phyloP scores from a whole-genome alignment of 1,140 invertebrate genomes.

The Homarus americanus region DNA sequence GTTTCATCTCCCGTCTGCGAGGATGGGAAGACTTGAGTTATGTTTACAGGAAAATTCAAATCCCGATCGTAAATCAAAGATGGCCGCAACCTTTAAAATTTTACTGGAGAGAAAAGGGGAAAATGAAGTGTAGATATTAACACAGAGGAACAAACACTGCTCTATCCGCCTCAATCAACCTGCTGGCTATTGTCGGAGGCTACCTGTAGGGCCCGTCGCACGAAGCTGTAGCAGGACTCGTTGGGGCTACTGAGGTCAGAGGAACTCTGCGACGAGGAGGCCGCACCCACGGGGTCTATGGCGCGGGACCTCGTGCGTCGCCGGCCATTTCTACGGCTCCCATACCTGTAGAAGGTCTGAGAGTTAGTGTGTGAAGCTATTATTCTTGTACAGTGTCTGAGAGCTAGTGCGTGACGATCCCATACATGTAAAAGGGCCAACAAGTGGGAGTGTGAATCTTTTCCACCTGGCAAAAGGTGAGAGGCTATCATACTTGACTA shows the following conservation, averaged over 20 bases:
- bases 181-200: constrained; percentile 70
- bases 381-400: neutral
- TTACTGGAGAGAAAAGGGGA: constrained; percentile 10
- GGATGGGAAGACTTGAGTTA: neutral
- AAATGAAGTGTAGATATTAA: neutral
- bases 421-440: neutral
- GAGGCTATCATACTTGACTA: too few relatives aligned
- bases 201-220: constrained; percentile 90
- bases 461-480: neutral
- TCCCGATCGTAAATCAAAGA: neutral
- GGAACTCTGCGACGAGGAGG: constrained; percentile 69
- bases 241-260: constrained; percentile 82
- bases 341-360: constrained; percentile 28
- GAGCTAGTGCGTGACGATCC: neutral
- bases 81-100: constrained; percentile 45
- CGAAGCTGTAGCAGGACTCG: constrained; percentile 96
- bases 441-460: neutral
- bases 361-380: neutral
- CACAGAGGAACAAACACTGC: constrained; percentile 57
- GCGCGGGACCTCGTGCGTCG: constrained; percentile 63
- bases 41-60: neutral
- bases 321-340: constrained; percentile 64
- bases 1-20: too few relatives aligned
- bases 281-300: constrained; percentile 62
- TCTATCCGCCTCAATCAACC: constrained; percentile 70